Evolutionary conservation across 1,140 invertebrate species (phyloP), one percentile per base, ranked within the genome.

Genomic region (Triops longicaudatus): DNA sequence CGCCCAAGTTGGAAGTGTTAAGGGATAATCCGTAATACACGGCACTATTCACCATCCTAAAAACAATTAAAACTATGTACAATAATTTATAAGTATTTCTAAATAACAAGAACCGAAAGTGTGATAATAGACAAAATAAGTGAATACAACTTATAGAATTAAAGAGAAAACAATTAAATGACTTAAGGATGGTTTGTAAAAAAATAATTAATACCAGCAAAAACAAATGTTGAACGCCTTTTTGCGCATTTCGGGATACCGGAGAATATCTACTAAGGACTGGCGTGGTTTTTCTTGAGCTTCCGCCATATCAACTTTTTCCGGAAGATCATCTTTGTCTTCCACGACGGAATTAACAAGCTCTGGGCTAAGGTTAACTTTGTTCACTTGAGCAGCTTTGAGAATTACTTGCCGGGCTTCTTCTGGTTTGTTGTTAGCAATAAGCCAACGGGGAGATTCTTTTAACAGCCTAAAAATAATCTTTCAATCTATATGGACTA

Each of bases 21-120:
- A 96, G 83, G 0, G 93, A 92, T 0, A 96, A 83, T 0, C 93
- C 93, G 81, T 95, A 96, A 83, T 95, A 96, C 0, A 91, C 92
- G 78, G 95, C 86, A 17, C 93, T 92, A 82, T 95, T 95, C 1
- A 93, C 92, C 82, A 96, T 93, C 86, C 86, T 87, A 79, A 71
- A 84, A 81, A 73, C 37, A 79, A 74, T 79, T 77, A 76, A 28
- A 77, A 22, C 17, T 44, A 44, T 12, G 1, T 17, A 12, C 17
- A 44, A 44, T 1, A 11, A 12, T 44, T 44, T 17, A 2, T 44
- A 17, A 12, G 43, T 12, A 17, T 44, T 44, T 44, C n/a, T n/a
- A n/a, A n/a, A n/a, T n/a, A n/a, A n/a, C n/a, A n/a, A n/a, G n/a
- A n/a, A n/a, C n/a, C n/a, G n/a, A n/a, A n/a, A n/a, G n/a, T n/a